Evolutionary conservation across 2,113 vertebrate genomes (phyloP), one percentile per base, ranked within the genome.

Genomic region (Hepsetus odoe): DNA sequence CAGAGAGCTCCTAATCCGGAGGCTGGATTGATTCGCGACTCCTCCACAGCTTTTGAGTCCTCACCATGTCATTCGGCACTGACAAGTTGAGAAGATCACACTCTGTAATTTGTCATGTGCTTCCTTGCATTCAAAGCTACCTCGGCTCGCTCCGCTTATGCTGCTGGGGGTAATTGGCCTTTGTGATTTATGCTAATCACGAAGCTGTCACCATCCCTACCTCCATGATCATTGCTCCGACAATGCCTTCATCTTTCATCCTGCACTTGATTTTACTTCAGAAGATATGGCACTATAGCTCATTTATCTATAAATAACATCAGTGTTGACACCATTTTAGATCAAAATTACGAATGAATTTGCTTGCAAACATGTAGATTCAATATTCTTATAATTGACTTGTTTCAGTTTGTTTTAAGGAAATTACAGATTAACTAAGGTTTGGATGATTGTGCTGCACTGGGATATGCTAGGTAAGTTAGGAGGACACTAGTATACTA

Each of bases 1-100:
- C 86, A 84, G 82, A 84, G 82, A 84, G 76, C 74, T 82, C 77
- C 79, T 92, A 91, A 92, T 92, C 91, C 90, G 74, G 87, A 90
- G 87, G 82, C 82, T 56, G 82, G 84, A 89, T 86, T 89, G 86
- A 92, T 91, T 86, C 89, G 69, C 77, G 80, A 88, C 90, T 88
- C 86, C 87, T 84, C 85, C 78, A 74, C 61, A 38, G 64, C 66
- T 88, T 88, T 71, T 74, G 4, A 82, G 84, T 85, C 78, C 78
- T 68, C 20, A 76, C 72, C 84, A 86, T 86, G 84, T 86, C 64
- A 77, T 87, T 85, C 49, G 77, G 79, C 83, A 79, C 85, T 88
- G 91, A 88, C 82, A 75, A 86, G 81, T 87, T 79, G 84, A 84
- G 61, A 65, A 83, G 79, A 91, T 87, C 87, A 81, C 75, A 79